Evolutionary conservation across 2,797 vertebrate genomes (phyloP).

Genomic region (Prunella strophiata): DNA sequence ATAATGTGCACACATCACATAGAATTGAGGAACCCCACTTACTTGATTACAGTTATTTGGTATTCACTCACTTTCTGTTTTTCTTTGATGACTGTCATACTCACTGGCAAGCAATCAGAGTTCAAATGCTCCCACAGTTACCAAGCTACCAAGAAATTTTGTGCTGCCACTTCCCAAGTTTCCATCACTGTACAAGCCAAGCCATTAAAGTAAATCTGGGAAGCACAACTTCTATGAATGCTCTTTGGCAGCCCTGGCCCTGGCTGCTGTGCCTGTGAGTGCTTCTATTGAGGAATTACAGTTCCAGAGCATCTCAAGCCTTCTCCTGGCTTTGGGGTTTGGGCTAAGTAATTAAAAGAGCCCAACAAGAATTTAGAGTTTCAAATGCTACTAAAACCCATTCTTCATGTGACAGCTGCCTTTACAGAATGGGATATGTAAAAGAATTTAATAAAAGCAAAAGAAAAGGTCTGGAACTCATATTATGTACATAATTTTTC

Average conservation of each 20-base stretch:
- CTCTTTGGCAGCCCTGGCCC: not conserved
- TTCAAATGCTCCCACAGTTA: not conserved
- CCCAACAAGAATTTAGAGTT: not conserved
- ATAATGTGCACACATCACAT: not conserved
- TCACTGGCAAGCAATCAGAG: not conserved
- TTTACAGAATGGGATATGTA: not conserved
- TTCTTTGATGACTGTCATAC: not conserved
- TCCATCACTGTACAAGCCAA: not conserved
- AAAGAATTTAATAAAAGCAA: not conserved
- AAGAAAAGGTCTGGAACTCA: not conserved
- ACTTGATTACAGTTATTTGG: not conserved
- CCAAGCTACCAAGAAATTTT: not conserved
- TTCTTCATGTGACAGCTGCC: not conserved
- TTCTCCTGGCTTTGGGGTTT: not conserved
- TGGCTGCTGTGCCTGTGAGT: not conserved
- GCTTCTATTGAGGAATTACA: not conserved
- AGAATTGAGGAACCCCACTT: not conserved
- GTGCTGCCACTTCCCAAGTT: not conserved
- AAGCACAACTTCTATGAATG: not conserved
- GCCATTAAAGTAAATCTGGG: not conserved
- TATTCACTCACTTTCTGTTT: not conserved
- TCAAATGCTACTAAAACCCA: not conserved
- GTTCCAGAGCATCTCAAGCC: not conserved
- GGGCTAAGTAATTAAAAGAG: not conserved
- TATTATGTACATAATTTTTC: not conserved